phyloP scores from a whole-genome alignment of 1,140 invertebrate genomes.

The Magallana ariakensis region DNA sequence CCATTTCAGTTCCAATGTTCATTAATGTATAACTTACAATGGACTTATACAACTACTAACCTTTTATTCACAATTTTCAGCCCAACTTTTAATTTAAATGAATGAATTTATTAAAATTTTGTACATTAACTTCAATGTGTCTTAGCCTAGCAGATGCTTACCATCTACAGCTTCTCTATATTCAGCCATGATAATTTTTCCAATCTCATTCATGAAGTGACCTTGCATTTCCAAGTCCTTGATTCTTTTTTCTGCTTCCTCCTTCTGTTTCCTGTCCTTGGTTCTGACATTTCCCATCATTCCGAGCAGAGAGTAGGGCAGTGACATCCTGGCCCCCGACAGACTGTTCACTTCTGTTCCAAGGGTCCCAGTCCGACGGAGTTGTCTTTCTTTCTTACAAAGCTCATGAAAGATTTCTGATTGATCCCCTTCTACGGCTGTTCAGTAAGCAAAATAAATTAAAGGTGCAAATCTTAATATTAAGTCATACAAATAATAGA shows the following conservation, averaged over 20 bases:
- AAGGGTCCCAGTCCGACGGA: conserved; percentile 59
- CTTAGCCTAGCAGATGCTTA: conserved; percentile 41
- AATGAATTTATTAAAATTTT: no score
- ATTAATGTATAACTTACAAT: no score
- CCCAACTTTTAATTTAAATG: no score
- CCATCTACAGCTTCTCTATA: conserved; percentile 63
- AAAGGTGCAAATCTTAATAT: no score
- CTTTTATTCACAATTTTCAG: no score
- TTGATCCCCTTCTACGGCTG: conserved; percentile 68
- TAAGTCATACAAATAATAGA: no score
- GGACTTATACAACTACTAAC: no score
- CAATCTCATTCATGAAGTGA: conserved; percentile 63
- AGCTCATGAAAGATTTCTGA: conserved; percentile 66
- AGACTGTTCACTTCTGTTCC: conserved; percentile 29
- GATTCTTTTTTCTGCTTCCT: conserved; percentile 47
- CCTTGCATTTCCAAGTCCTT: conserved; percentile 60
- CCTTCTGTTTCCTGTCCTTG: conserved; percentile 39
- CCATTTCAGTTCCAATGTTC: no score
- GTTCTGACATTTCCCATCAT: conserved; percentile 67
- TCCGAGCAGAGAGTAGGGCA: conserved; percentile 55
- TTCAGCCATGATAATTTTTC: conserved; percentile 59
- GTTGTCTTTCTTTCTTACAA: conserved; percentile 60
- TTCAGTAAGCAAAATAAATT: not conserved
- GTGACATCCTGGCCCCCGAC: conserved; percentile 48
- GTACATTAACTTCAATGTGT: no score